Evolutionary conservation across 2,113 vertebrate genomes (phyloP).

Genomic region (Podocnemis expansa): DNA sequence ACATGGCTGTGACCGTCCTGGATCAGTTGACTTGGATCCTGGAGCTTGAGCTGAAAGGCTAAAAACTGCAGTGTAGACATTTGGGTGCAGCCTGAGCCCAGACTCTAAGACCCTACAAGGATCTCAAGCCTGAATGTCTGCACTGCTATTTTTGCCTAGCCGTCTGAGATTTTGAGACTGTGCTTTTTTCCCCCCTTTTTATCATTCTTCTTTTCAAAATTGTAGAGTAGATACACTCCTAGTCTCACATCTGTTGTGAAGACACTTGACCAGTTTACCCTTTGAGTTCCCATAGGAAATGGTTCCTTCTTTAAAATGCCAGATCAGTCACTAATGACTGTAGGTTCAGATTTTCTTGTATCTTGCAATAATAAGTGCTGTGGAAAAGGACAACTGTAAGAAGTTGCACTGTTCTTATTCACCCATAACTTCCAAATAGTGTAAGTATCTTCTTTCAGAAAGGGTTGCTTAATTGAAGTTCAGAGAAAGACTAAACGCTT

Average conservation of each 20-base stretch:
- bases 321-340: neutral
- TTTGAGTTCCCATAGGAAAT: neutral
- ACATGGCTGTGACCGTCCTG: too few species aligned
- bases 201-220: too few species aligned
- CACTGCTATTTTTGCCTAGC: neutral
- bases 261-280: neutral
- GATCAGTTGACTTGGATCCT: too few species aligned
- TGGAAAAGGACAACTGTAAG: slow-evolving; percentile 35
- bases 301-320: neutral
- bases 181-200: too few species aligned
- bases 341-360: slow-evolving; percentile 7
- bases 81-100: neutral
- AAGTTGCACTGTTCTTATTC: neutral
- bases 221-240: neutral
- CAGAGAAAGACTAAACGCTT: slow-evolving; percentile 7
- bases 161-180: neutral
- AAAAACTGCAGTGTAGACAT: neutral
- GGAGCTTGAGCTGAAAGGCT: too few species aligned
- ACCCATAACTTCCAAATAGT: slow-evolving; percentile 22
- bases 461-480: neutral
- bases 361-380: slow-evolving; percentile 3
- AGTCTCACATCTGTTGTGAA: slow-evolving; percentile 13
- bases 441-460: slow-evolving; percentile 8
- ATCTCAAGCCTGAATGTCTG: neutral
- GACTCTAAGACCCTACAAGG: neutral